A percentile compares a stretch with the other conserved stretches of the same genome.
Evolutionary conservation across 37 sponge, comb jelly and placozoan genomes (phyloP).

Genomic region (Tethya wilhelma): DNA sequence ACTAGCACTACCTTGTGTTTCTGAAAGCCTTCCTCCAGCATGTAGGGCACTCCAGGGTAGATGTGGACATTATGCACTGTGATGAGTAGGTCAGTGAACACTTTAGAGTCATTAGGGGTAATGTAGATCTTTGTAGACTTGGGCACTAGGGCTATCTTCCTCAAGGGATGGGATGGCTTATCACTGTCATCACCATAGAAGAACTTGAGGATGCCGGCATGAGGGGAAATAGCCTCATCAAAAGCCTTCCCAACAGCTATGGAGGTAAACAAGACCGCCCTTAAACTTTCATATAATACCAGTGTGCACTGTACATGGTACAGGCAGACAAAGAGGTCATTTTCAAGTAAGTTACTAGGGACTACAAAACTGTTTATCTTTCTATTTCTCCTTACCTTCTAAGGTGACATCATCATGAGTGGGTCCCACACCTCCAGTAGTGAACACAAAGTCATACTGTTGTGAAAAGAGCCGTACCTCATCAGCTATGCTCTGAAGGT

Average conservation of each 20-base stretch:
- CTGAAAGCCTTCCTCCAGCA: slow-evolving; percentile 42
- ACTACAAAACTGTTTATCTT: no score
- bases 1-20: slow-evolving; percentile 27
- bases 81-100: slow-evolving; percentile 21
- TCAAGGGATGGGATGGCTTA: slow-evolving; percentile 15
- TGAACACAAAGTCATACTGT: slow-evolving; percentile 67
- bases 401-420: slow-evolving; percentile 95
- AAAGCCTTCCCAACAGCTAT: slow-evolving; percentile 74
- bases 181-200: slow-evolving; percentile 14
- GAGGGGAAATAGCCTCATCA: slow-evolving; percentile 46
- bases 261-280: not conserved
- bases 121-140: slow-evolving; percentile 47
- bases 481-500: slow-evolving; percentile 53
- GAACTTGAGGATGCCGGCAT: slow-evolving; percentile 27
- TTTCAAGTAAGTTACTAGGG: no score
- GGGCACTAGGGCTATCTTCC: slow-evolving; percentile 71
- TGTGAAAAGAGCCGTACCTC: slow-evolving; percentile 54
- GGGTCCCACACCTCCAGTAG: slow-evolving; percentile 87
- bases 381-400: slow-evolving; percentile 79
- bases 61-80: slow-evolving; percentile 74
- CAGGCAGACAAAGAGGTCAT: no score
- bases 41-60: slow-evolving; percentile 83
- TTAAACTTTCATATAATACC: not conserved
- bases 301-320: no score
- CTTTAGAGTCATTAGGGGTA: not conserved